Base-by-base conservation (phyloP, 2,113 vertebrate genomes). In the Dipodomys merriami region DNA sequence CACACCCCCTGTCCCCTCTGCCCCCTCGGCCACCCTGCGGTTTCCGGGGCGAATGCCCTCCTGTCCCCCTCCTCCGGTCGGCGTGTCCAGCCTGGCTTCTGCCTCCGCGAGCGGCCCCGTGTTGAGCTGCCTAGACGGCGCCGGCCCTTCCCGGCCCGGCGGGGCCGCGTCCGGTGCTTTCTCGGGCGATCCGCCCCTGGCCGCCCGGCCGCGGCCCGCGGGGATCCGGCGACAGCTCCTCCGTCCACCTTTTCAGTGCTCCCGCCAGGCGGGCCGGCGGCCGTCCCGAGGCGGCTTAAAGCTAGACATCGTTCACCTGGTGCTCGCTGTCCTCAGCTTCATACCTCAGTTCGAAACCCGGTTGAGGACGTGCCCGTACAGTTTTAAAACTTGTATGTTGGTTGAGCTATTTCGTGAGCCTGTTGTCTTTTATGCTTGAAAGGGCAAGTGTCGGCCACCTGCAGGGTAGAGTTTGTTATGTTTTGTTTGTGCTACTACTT, bases 391-490 rank as follows among this genome's bases (percentile, higher is more conserved):
- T 90, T 30, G 35, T 64, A 65, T 18, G 39, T 82, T 74, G 74
- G 19, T 87, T 83, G 64, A 77, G 35, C 1, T 60, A 49, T 80
- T 86, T 67, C 15, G 68, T 46, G 82, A n/a, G 62, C 19, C 62
- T 23, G 68, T 5, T 6, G 5, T 81, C 88, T 15, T 57, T 57
- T 35, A 53, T 94, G 94, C 69, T 69, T 93, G 92, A 95, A 96
- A 96, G 88, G 60, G 53, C 53, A 57, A 57, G 53, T 57, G 53
- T 57, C 53, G 4, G 53, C 15, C 53, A 57, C 53, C 12, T 57
- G 4, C 53, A 16, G 15, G 12, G 12, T 57, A 57, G 53, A 19
- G 1, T 53, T 53, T 53, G 49, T 53, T 57, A 18, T 57, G 12
- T 57, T 57, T 13, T 57, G 12, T 57, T 13, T 57, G 53, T 57